Conservation (phyloP, 2,797 vertebrate species). For the Triplophysa bombifrons region DNA sequence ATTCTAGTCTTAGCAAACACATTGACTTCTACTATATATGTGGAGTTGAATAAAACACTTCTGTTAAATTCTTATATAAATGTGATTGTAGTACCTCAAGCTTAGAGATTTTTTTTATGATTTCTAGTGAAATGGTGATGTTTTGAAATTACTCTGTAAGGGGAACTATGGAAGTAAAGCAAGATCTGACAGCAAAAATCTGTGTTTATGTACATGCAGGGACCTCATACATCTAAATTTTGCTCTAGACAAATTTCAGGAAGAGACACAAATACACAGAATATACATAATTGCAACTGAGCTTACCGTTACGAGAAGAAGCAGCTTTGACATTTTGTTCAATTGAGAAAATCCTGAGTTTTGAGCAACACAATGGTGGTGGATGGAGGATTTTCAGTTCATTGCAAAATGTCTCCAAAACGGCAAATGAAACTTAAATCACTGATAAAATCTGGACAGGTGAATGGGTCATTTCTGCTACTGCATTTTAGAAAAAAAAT, state of each 20-base stretch:
- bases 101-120: not conserved
- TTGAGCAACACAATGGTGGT: not conserved
- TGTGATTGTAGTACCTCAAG: not conserved
- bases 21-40: not conserved
- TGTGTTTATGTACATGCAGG: too few relatives aligned
- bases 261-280: not conserved
- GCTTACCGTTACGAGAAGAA: not conserved
- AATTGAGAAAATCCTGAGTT: not conserved
- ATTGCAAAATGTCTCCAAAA: not conserved
- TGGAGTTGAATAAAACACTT: not conserved
- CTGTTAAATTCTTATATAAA: not conserved
- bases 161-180: too few relatives aligned
- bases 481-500: too few relatives aligned
- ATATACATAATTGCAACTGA: not conserved
- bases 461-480: too few relatives aligned
- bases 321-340: not conserved
- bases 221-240: not conserved
- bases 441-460: not conserved
- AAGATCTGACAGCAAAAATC: too few relatives aligned
- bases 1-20: not conserved
- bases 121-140: not conserved
- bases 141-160: not conserved
- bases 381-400: not conserved
- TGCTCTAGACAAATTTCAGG: not conserved
- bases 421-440: too few relatives aligned